These are phyloP conservation scores for Empidonax alnorum DNA, from an alignment of 2,113 vertebrate genomes.

Conservation along the genomic window DNA sequence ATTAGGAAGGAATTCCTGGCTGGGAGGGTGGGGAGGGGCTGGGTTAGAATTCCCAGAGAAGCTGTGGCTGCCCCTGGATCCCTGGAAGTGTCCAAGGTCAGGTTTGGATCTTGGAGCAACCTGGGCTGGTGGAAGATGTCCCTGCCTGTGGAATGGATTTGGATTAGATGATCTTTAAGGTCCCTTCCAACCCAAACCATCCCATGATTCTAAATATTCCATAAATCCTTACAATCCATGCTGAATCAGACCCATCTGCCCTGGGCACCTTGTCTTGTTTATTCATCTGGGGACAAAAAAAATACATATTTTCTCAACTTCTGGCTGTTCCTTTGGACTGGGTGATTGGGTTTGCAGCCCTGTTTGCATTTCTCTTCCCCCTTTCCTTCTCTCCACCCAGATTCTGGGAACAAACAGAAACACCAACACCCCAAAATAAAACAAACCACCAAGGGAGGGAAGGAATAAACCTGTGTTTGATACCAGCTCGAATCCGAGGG, in stretches of 20 bases:
- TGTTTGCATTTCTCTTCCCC: background rate
- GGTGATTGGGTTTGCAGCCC: background rate
- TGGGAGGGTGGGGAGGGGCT: fast-evolving
- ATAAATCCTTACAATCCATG: background rate
- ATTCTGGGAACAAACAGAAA: background rate
- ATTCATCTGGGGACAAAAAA: background rate
- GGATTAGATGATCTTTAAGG: fast-evolving
- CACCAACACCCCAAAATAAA: background rate
- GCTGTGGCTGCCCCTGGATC: background rate
- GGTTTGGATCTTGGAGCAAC: background rate
- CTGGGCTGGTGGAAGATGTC: background rate
- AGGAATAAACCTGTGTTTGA: background rate
- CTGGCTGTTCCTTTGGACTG: background rate
- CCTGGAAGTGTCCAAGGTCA: background rate
- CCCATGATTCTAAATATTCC: background rate
- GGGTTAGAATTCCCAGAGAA: fast-evolving
- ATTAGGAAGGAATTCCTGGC: background rate
- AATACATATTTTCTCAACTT: background rate
- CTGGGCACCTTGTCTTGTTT: background rate
- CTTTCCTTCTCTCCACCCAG: background rate
- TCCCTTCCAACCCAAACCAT: background rate
- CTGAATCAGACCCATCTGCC: background rate
- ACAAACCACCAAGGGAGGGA: background rate
- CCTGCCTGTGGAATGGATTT: background rate
- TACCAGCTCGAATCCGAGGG: conserved; percentile 39